These are phyloP conservation scores for Bombus consobrinus DNA, from an alignment of 1,140 invertebrate genomes.

Conservation along the genomic window DNA sequence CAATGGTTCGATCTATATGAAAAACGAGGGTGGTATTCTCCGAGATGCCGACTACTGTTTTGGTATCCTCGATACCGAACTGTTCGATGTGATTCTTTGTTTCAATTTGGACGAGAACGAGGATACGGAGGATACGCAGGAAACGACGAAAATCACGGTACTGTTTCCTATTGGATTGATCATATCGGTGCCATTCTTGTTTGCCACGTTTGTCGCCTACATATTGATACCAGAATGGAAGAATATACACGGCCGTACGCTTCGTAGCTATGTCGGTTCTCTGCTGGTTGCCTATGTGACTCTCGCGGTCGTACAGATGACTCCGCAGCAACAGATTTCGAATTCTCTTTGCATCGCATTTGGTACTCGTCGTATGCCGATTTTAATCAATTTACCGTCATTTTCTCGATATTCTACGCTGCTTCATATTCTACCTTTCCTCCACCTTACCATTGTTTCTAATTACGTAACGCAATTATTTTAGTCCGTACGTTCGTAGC, in stretches of 20 bases:
- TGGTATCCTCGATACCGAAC: background rate
- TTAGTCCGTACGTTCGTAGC: too few relatives aligned
- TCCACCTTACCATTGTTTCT: too few relatives aligned
- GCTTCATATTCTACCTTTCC: too few relatives aligned
- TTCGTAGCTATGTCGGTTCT: slow-evolving; percentile 82
- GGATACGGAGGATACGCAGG: background rate
- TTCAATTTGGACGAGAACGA: slow-evolving; percentile 5
- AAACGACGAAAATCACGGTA: background rate
- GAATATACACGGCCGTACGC: slow-evolving; percentile 84
- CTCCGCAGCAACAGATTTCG: slow-evolving; percentile 73
- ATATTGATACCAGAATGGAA: slow-evolving; percentile 81
- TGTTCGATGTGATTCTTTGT: slow-evolving; percentile 60
- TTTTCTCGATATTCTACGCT: too few relatives aligned
- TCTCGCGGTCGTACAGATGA: slow-evolving; percentile 79
- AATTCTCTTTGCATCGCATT: slow-evolving; percentile 77
- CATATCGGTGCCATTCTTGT: slow-evolving; percentile 82
- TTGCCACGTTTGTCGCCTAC: slow-evolving; percentile 83
- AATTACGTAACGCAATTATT: too few relatives aligned
- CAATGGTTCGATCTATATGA: slow-evolving; percentile 83
- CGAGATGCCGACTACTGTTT: slow-evolving; percentile 61
- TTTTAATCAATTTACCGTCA: background rate
- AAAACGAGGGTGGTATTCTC: slow-evolving; percentile 46
- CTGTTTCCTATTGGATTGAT: slow-evolving; percentile 75
- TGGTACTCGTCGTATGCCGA: slow-evolving; percentile 74
- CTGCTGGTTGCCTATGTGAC: slow-evolving; percentile 81